Percentiles rank a stretch among this genome's conserved stretches.
Conservation (phyloP, 2,797 vertebrate species). For the Parotocinclus haroldoi region DNA sequence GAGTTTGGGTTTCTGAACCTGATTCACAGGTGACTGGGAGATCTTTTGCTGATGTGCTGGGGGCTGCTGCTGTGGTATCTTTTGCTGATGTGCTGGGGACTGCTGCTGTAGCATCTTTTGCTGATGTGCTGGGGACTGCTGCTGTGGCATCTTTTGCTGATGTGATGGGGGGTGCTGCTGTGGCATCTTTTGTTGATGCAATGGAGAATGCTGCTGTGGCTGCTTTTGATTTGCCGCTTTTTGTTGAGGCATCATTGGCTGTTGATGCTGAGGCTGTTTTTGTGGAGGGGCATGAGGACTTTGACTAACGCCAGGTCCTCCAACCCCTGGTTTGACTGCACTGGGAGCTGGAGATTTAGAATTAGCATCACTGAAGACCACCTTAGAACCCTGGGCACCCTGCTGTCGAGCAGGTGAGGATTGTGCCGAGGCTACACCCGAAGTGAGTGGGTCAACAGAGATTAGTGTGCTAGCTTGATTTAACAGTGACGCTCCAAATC, state of each 20-base stretch:
- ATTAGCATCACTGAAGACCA: conserved; percentile 88
- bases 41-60: conserved; percentile 57
- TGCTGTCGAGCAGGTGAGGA: conserved; percentile 71
- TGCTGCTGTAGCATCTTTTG: conserved; percentile 54
- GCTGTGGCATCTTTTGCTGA: conserved; percentile 54
- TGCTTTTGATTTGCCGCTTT: conserved; percentile 54
- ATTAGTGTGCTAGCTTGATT: conserved; percentile 97
- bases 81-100: conserved; percentile 56
- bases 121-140: conserved; percentile 49
- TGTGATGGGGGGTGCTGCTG: conserved; percentile 56
- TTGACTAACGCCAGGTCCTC: conserved; percentile 16
- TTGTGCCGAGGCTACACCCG: conserved; percentile 68
- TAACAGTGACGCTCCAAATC: conserved; percentile 91
- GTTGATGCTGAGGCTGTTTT: conserved; percentile 56
- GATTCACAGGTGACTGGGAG: conserved; percentile 33
- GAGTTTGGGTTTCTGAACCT: conserved; percentile 75
- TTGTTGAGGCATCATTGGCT: conserved; percentile 57
- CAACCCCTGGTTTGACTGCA: conserved; percentile 25
- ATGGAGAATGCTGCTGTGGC: conserved; percentile 48
- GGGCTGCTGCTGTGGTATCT: conserved; percentile 42
- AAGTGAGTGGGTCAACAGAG: conserved; percentile 84
- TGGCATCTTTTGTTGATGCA: conserved; percentile 22
- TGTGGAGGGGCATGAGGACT: conserved; percentile 49
- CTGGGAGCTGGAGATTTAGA: conserved; percentile 51
- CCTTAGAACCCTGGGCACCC: conserved; percentile 76